Percentiles rank a stretch among this genome's conserved stretches.
Evolutionary conservation across 2,797 vertebrate genomes (phyloP).

Genomic region (Chaenodraco wilsoni): DNA sequence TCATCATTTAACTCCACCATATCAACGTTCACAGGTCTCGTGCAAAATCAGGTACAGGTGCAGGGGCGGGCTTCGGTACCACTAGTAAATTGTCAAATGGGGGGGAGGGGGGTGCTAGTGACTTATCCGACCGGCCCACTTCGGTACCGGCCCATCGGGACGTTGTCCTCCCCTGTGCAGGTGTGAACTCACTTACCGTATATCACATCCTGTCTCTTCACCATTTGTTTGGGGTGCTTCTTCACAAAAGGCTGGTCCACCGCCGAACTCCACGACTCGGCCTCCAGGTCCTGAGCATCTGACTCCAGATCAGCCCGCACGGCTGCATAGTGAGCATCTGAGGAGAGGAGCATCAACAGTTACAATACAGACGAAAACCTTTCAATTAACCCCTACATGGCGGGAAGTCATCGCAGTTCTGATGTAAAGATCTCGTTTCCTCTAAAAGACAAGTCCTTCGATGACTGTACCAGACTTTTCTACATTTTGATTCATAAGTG

Average conservation of each 20-base stretch:
- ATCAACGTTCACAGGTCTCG: neutral
- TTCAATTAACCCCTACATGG: neutral
- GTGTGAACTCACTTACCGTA: conserved; percentile 93
- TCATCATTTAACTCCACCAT: neutral
- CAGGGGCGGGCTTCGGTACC: too few species aligned
- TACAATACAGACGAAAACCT: neutral
- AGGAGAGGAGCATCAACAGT: conserved; percentile 7
- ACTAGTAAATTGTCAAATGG: too few species aligned
- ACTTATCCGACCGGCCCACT: too few species aligned
- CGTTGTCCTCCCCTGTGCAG: too few species aligned
- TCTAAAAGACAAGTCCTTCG: neutral
- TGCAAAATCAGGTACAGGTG: too few species aligned
- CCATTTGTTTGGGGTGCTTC: conserved; percentile 85
- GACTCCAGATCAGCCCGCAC: conserved; percentile 89
- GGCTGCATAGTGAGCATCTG: conserved; percentile 86
- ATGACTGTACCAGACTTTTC: neutral
- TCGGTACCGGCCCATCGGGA: too few species aligned
- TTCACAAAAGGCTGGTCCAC: conserved; percentile 89
- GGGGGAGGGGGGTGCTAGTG: too few species aligned
- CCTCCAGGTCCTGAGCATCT: conserved; percentile 91
- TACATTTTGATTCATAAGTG: neutral
- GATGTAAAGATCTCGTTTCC: neutral
- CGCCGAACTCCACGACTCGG: conserved; percentile 93
- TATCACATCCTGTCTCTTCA: conserved; percentile 95
- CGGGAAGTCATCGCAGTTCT: neutral